Base-by-base conservation (phyloP, 2,888 invertebrate species). In the Drosophila imparisetae region DNA sequence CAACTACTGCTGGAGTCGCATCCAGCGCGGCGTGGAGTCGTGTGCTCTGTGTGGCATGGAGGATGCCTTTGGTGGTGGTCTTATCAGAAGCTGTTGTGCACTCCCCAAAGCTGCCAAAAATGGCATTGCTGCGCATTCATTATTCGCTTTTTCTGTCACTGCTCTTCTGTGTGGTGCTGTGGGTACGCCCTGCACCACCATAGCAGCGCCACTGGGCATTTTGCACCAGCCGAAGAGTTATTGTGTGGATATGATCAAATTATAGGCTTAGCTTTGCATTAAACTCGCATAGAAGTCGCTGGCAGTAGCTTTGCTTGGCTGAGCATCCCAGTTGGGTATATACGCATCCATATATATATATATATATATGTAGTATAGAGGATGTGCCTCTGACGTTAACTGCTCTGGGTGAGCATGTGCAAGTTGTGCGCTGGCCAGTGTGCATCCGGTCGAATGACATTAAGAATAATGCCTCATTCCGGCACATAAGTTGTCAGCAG, bases 61-160 rank as follows among this genome's bases (percentile, higher is more conserved):
- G 30, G 42, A 15, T 57, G 57, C 57, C 59, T 48, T 66, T 70
- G 81, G 57, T 81, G 91, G 92, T 92, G 92, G 92, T 91, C 92
- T 92, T 92, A 92, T 92, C 92, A 91, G 92, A 92, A 92, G 92
- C 92, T 91, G 82, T 81, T 80, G 89, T 83, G 76, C 79, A 81
- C 87, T 83, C 79, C 78, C 82, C 81, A 75, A 75, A 81, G 73
- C 84, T 91, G 91, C 91, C 91, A 89, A 74, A 87, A 90, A 81
- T 87, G 85, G 83, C 89, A 83, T 87, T 89, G 89, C 80, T 71
- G 80, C 83, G 78, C 90, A 86, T 89, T 80, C 81, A 86, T 91
- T 87, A 86, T 84, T 75, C 85, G 69, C 75, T 76, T 68, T 73
- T 71, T 74, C 80, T 78, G 76, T 79, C 80, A 75, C 71, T 81